These are phyloP conservation scores for Fragariocoptes setiger DNA, from an alignment of 1,140 invertebrate species.

Conservation along the genomic window DNA sequence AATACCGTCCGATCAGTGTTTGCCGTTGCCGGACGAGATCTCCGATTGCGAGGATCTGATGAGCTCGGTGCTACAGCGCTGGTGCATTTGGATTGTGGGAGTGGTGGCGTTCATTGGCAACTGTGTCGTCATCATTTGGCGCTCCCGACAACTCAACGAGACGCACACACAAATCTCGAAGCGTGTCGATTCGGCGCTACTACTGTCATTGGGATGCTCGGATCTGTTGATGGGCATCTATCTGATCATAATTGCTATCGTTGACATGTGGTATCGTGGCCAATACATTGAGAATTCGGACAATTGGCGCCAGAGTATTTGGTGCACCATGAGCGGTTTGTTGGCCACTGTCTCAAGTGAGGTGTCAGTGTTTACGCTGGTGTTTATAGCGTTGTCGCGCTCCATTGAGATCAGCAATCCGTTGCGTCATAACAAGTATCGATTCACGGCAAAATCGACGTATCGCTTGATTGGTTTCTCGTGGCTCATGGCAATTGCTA, in stretches of 20 bases:
- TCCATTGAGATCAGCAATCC: conserved; percentile 34
- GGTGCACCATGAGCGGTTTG: conserved; percentile 20
- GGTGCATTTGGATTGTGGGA: conserved; percentile 20
- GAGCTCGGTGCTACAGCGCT: conserved; percentile 18
- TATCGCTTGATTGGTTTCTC: conserved; percentile 22
- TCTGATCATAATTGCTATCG: conserved; percentile 30
- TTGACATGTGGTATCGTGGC: conserved; percentile 24
- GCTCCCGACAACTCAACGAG: conserved; percentile 7
- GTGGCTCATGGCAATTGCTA: conserved; percentile 27
- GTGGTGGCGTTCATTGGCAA: conserved; percentile 18
- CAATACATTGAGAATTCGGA: conserved; percentile 18
- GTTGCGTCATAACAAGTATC: conserved; percentile 22
- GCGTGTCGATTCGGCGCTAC: conserved; percentile 14
- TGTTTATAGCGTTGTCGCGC: conserved; percentile 39
- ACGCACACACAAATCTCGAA: conserved; percentile 15
- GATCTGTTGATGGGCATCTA: conserved; percentile 48
- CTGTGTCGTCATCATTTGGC: conserved; percentile 18
- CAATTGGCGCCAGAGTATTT: conserved; percentile 17
- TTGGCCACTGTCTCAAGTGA: conserved; percentile 19
- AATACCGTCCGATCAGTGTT: conserved; percentile 14
- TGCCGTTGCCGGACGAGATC: conserved; percentile 19
- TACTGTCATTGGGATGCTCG: conserved; percentile 20
- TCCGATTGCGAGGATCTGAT: conserved; percentile 21
- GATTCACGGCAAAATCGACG: conserved; percentile 24
- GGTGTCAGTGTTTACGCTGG: conserved; percentile 36